Evolutionary conservation across 2,797 vertebrate species (phyloP), one percentile per base, ranked within the genome.

Genomic region (Clarias pachynema): DNA sequence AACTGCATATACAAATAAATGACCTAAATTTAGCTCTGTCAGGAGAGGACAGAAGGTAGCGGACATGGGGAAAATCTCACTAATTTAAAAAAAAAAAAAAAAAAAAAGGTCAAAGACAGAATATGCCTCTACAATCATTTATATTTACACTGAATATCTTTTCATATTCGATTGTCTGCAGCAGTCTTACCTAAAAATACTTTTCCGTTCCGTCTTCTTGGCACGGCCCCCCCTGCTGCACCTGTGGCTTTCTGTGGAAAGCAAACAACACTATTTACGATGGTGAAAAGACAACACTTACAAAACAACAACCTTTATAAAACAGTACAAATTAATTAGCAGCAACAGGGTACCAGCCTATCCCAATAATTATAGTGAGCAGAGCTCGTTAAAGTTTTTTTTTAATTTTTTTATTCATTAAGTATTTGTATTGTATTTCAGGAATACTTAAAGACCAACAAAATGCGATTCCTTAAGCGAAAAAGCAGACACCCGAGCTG

Each of bases 241-340:
- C 98, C 98, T 93, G 96, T 97, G 94, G 96, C 92, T 95, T 98
- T 99, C 98, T 99, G 96, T 85, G 93, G 93, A 90, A 86, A 93
- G 94, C 89, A 90, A 34, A 66, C 81, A 86, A 73, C 6, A 89
- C 56, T 22, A 62, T 78, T 87, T 84, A 82, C 49, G 34, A 77
- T 29, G 2, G 20, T 44, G 34, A 79, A 80, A 53, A 79, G 14
- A 29, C 49, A 83, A 37, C 53, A 20, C 65, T 63, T 31, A 44
- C 31, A 49, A 29, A 60, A 77, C 22, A 68, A 80, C 10, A 68
- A 29, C 6, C 60, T 56, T 22, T 14, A 57, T 14, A 65, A 72
- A 14, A n/a, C 29, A 56, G 26, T 34, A 74, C 4, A 65, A 22
- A 40, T 26, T 40, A 72, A 53, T 24, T 44, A 18, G 59, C 10